Evolutionary conservation across 2,888 invertebrate genomes (phyloP).

Genomic region (Eupithecia tripunctaria): DNA sequence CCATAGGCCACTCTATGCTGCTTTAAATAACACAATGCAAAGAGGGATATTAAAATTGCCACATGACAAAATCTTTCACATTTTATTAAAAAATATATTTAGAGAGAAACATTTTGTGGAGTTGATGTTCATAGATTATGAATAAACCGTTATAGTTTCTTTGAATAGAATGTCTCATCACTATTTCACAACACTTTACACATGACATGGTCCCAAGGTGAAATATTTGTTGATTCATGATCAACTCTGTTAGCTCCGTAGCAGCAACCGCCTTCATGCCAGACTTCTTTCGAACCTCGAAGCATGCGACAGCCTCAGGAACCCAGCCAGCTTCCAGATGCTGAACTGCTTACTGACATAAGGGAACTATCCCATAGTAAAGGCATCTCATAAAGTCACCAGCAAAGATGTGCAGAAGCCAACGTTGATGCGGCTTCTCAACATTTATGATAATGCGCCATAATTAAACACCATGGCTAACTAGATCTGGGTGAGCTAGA

Average conservation of each 20-base stretch:
- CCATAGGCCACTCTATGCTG: slow-evolving; percentile 69
- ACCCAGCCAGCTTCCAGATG: slow-evolving; percentile 25
- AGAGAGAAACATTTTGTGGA: slow-evolving; percentile 5
- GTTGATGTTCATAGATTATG: background rate
- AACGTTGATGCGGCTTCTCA: slow-evolving; percentile 15
- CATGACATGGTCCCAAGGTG: slow-evolving; percentile 23
- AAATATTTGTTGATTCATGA: slow-evolving; percentile 25
- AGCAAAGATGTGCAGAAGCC: slow-evolving; percentile 20
- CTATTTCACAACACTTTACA: slow-evolving; percentile 45
- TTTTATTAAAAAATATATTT: slow-evolving; percentile 37
- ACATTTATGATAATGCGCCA: slow-evolving; percentile 14
- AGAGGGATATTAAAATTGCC: slow-evolving; percentile 64
- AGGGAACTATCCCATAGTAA: slow-evolving; percentile 17
- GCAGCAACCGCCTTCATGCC: slow-evolving; percentile 12
- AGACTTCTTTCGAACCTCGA: slow-evolving; percentile 7
- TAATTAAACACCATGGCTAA: slow-evolving; percentile 16
- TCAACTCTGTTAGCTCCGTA: slow-evolving; percentile 18
- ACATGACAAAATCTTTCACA: slow-evolving; percentile 51
- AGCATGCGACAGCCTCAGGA: slow-evolving; percentile 18
- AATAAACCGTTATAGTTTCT: slow-evolving; percentile 25
- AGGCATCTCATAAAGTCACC: slow-evolving; percentile 17
- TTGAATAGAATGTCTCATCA: slow-evolving; percentile 37
- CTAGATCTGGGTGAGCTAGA: slow-evolving; percentile 28
- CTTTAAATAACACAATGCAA: slow-evolving; percentile 65
- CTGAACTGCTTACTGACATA: slow-evolving; percentile 18